A percentile compares a stretch with the other conserved stretches of the same genome.
Conservation (phyloP, 2,113 vertebrate species). For the Mionectes macconnelli region DNA sequence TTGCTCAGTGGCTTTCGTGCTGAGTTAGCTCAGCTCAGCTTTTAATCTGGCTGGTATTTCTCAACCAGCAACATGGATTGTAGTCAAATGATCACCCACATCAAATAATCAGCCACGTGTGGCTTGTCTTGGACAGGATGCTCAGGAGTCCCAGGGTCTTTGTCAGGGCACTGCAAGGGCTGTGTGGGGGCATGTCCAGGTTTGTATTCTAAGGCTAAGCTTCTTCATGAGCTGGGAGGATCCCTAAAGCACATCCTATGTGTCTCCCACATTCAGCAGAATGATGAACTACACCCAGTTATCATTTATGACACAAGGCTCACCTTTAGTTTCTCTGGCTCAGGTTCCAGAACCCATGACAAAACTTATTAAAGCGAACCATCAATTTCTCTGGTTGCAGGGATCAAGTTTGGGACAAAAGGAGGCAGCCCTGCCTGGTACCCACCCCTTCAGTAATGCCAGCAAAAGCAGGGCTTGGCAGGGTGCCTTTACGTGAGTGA, state of each 20-base stretch:
- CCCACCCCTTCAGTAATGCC: background rate
- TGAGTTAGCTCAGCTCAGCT: background rate
- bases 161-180: background rate
- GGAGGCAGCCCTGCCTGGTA: background rate
- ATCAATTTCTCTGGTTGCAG: background rate
- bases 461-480: background rate
- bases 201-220: background rate
- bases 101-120: background rate
- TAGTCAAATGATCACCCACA: background rate
- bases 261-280: background rate
- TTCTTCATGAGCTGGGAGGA: background rate
- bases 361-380: background rate
- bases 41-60: background rate
- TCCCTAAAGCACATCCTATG: background rate
- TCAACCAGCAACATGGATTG: fast-evolving
- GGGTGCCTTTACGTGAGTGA: background rate
- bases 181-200: fast-evolving
- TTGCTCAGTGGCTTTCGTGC: background rate
- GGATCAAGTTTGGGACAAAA: background rate
- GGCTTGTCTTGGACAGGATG: background rate
- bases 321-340: background rate
- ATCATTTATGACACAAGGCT: background rate
- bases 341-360: no score
- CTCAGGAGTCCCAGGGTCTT: fast-evolving
- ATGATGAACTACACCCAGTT: background rate